Evolutionary conservation across 1,140 invertebrate genomes (phyloP).

Genomic region (Dufourea novaeangliae): DNA sequence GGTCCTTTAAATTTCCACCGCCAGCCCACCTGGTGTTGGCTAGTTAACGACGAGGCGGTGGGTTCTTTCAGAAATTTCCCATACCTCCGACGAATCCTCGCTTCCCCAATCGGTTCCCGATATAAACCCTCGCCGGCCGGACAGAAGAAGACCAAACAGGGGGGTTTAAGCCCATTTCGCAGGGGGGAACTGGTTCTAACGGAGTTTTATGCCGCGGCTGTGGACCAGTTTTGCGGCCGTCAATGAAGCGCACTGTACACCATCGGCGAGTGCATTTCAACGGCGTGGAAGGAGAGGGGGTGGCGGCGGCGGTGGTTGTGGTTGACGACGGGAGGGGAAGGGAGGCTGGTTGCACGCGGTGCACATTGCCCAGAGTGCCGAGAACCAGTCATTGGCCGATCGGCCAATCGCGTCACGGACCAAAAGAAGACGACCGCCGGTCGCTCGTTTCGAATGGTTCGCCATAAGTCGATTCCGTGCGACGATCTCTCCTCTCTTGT

Average conservation of each 20-base stretch:
- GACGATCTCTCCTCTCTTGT: conserved; percentile 13
- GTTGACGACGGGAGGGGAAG: background rate
- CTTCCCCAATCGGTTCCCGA: too few species aligned
- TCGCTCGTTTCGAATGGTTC: conserved; percentile 53
- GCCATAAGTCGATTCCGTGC: conserved; percentile 38
- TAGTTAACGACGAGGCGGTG: background rate
- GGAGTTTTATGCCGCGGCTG: conserved; percentile 57
- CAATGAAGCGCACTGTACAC: conserved; percentile 63
- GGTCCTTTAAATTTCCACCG: background rate
- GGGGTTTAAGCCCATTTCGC: conserved; percentile 29
- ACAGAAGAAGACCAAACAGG: background rate
- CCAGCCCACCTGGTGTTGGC: background rate
- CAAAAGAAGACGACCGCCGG: conserved; percentile 53
- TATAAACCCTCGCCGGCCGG: background rate
- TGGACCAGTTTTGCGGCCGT: conserved; percentile 62
- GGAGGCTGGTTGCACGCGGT: conserved; percentile 28
- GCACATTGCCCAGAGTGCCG: conserved; percentile 22
- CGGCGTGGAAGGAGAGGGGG: background rate
- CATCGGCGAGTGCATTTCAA: conserved; percentile 41
- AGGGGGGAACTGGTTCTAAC: conserved; percentile 61
- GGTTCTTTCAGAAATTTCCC: conserved; percentile 2
- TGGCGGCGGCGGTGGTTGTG: conserved; percentile 8
- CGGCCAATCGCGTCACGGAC: conserved; percentile 53
- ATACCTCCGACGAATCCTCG: background rate
- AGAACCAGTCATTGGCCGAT: conserved; percentile 59